Evolutionary conservation across 2,113 vertebrate species (phyloP), one percentile per base, ranked within the genome.

Genomic region (Bufo gargarizans): DNA sequence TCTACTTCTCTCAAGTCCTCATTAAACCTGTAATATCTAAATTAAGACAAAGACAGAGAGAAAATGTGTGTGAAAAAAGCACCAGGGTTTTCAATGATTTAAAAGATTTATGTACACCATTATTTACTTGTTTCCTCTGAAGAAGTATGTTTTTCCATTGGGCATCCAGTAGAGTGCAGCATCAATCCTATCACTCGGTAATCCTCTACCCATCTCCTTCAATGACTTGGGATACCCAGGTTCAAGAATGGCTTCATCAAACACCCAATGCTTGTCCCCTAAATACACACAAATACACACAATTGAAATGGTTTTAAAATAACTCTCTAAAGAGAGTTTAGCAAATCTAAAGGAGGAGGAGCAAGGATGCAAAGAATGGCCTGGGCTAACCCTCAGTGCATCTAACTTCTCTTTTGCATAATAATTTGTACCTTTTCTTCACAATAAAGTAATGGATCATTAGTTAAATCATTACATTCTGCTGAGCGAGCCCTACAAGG

Each of bases 191-290:
- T 98, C 97, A 9, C 91, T 94, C 2, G 97, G 97, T 0, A 98
- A 90, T 0, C 96, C 95, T 1, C 92, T 91, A 10, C 97, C 97
- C 90, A 98, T 65, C 33, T 97, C 96, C 82, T 92, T 94, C 20
- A 98, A 94, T 71, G 92, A 94, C 90, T 96, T 96, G 0, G 97
- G 97, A 89, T 95, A 98, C 0, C 96, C 96, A 4, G 95, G 95
- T 1, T 98, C 96, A 92, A 98, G 93, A 58, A 61, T 94, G 22
- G 96, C 95, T 92, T 98, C 97, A 0, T 93, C 95, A 90, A 96
- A 98, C 65, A 97, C 95, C 97, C 97, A 98, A 81, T 97, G 95
- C 89, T 90, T 97, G 86, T 97, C 96, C 56, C 96, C 97, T 98
- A 91, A 33, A 84, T 14, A 45, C 12, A 76, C 14, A 84, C 11